phyloP scores from a whole-genome alignment of 2,888 invertebrate genomes.

The Microplitis deprimator region DNA sequence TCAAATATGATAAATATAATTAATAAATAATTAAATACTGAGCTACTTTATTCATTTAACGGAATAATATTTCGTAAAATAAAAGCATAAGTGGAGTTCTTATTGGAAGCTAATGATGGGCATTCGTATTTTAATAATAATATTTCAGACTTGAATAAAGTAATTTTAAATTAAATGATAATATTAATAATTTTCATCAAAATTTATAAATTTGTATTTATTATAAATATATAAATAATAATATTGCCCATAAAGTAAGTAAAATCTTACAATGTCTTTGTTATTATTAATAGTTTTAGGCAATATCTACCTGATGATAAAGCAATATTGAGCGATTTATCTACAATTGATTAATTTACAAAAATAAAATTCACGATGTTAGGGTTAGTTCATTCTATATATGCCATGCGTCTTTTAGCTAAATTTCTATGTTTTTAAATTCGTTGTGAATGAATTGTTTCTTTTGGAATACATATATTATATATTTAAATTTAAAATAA shows the following conservation, averaged over 20 bases:
- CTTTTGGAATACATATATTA: slow-evolving; percentile 55
- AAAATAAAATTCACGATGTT: slow-evolving; percentile 56
- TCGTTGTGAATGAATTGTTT: slow-evolving; percentile 62
- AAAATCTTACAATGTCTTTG: slow-evolving; percentile 39
- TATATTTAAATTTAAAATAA: slow-evolving; percentile 58
- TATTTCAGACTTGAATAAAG: slow-evolving; percentile 55
- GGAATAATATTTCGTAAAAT: slow-evolving; percentile 4
- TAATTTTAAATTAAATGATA: background rate
- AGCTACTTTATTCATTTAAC: background rate
- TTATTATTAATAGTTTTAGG: slow-evolving; percentile 59
- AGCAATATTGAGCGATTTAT: slow-evolving; percentile 66
- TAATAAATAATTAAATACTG: background rate
- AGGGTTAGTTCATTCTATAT: slow-evolving; percentile 62
- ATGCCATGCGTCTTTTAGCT: slow-evolving; percentile 63
- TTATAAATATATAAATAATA: slow-evolving; percentile 21
- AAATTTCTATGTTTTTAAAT: slow-evolving; percentile 64
- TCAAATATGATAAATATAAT: background rate
- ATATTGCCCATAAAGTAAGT: slow-evolving; percentile 36
- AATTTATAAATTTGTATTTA: background rate
- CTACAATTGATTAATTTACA: slow-evolving; percentile 50
- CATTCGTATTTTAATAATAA: slow-evolving; percentile 64
- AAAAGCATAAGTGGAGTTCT: slow-evolving; percentile 31
- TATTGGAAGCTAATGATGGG: slow-evolving; percentile 56
- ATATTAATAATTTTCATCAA: background rate
- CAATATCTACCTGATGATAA: slow-evolving; percentile 67